Evolutionary conservation across 2,797 vertebrate species (phyloP), one percentile per base, ranked within the genome.

Genomic region (Myotis vivesi): DNA sequence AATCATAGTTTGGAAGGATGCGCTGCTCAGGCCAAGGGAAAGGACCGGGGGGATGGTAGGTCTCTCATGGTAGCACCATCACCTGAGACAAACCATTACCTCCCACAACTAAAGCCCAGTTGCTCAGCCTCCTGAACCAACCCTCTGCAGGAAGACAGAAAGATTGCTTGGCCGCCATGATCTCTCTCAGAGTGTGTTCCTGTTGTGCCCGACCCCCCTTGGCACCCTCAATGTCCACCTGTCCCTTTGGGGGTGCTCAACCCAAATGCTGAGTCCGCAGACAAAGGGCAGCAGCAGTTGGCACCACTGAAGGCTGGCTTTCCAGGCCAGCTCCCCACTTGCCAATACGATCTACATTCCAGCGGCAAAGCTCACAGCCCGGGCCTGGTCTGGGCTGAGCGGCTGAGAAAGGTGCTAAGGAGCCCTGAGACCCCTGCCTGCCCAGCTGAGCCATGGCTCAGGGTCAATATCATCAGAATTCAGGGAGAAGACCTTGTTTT

Each of bases 321-420:
- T 92, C 49, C 89, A 69, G 76, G 87, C 76, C 92, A 64, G 59
- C 72, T 91, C 91, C 69, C 62, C 81, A 92, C 92, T 94, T 96
- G 96, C 94, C 95, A 96, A 86, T 79, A 89, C 85, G 85, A 91
- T 96, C 86, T 96, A 36, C 83, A 79, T 94, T 85, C 89, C 19
- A 4, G 81, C 91, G 85, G 68, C 38, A 9, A 44, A 90, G 69
- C 93, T 53, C 92, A 95, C 87, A 94, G 72, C 59, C 33, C 33
- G 59, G 46, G 49, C 68, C 82, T 44, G 53, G 4, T 22, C 19
- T 6, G 55, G 73, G 41, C 89, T 84, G 53, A 25, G 2, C 10
- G 15, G 92, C 88, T 30, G 51, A 76, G 41, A 64, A 89, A 71
- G 38, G 68, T 87, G n/a, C 72, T 95, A 95, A 95, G 92, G 96